Base-by-base conservation (phyloP, 2,888 invertebrate genomes). In the Tetramorium bicarinatum region DNA sequence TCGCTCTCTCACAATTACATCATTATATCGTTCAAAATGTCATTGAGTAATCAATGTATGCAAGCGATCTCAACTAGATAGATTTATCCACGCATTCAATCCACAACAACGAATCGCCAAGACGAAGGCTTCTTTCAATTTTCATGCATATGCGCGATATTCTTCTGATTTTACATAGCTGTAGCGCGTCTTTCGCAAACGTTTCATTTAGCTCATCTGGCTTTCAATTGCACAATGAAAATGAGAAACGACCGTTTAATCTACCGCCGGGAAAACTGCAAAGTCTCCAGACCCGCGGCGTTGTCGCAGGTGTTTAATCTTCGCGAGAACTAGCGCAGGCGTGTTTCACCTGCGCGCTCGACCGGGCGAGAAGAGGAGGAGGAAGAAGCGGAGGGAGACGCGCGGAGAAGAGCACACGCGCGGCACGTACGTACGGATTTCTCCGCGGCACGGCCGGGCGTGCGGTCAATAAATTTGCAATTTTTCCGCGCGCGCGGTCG, bases 251-350 rank as follows among this genome's bases (percentile, higher is more conserved):
- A n/a, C 34, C n/a, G 8, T 38, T 18, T 38, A 38, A 67, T 67
- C 18, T 21, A 38, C 21, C 18, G 8, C 0, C 25, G 11, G n/a
- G 41, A 71, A 47, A 41, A 74, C 21, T 34, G 15, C n/a, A 8
- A 21, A 29, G 41, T 72, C 72, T 4, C 9, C 8, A 13, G 15
- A 52, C 15, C 7, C 59, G 11, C n/a, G 76, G 84, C 84, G 85
- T 87, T 91, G 91, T 91, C 90, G 84, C 91, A 86, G 88, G 90
- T 87, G 87, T 87, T 91, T 87, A 91, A 91, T 88, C 91, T 86
- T 86, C 82, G 87, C 84, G 85, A 76, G 85, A 87, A 88, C 83
- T 83, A 85, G 69, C 88, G 85, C 85, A 80, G 85, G 85, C 87
- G 82, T 87, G 89, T 89, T 85, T 85, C 90, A 87, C 84, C 87